Base-by-base conservation (phyloP, 2,113 vertebrate species). In the Nannospalax galili region DNA sequence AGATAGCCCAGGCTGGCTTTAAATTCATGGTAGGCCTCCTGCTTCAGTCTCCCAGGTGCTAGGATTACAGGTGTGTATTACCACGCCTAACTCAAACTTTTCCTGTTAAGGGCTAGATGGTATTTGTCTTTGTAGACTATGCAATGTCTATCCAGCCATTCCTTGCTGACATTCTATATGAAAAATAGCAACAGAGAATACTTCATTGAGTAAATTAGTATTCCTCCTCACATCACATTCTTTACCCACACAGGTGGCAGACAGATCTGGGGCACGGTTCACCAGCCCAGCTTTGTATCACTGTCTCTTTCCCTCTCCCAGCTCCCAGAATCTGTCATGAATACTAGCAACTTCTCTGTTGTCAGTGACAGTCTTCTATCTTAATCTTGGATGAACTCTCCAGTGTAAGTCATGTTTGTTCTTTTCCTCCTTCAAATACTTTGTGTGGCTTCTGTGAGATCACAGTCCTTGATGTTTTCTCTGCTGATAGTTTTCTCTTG, bases 221-320 rank as follows among this genome's bases (percentile, higher is more conserved):
- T 70, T 28, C 85, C 35, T 52, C 67, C 42, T 28, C 73, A 69
- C 74, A 37, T 5, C 35, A n/a, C 19, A 15, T 24, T 60, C 60
- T 81, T 96, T 77, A 62, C 69, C 84, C 22, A 95, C 64, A 62
- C 64, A 56, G 48, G 48, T 72, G 9, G 24, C 80, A 84, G 56
- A 32, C 45, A 32, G 20, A 73, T 62, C 64, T 75, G n/a, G n/a
- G 80, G 72, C 6, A 0, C 6, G 0, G 40, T 28, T 5, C 58
- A 20, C 28, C 45, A 20, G 52, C 15, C 48, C 60, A 60, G 42
- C 48, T 91, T 22, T 79, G 0, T 64, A 4, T 45, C 35, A 35
- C 82, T 1, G 5, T 26, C n/a, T n/a, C n/a, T n/a, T n/a, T n/a
- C n/a, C n/a, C n/a, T n/a, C n/a, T n/a, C n/a, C n/a, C n/a, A n/a